Evolutionary conservation across 1,140 invertebrate species (phyloP).

Genomic region (Melanaphis sacchari): DNA sequence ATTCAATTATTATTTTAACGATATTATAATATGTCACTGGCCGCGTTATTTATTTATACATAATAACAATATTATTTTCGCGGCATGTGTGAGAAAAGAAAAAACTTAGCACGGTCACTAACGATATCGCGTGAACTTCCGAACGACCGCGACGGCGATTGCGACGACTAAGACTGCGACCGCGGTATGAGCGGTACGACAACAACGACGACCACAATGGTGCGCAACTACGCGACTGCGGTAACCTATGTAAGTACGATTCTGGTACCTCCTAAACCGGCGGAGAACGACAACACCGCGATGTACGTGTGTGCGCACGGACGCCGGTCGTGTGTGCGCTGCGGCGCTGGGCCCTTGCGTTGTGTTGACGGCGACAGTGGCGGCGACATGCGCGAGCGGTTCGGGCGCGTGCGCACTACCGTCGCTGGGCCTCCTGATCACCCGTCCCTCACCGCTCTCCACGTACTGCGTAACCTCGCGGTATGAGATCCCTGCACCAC

Average conservation of each 20-base stretch:
- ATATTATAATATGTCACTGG: background rate
- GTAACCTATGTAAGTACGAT: background rate
- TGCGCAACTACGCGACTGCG: constrained; percentile 8
- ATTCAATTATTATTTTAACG: background rate
- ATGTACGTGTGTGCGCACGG: constrained; percentile 9
- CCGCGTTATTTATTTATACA: background rate
- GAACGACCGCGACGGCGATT: background rate
- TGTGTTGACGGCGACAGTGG: constrained; percentile 14
- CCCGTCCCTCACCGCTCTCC: background rate
- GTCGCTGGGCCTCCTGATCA: background rate
- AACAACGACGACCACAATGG: background rate
- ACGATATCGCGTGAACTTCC: background rate
- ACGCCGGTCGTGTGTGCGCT: constrained; percentile 52
- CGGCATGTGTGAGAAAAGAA: background rate
- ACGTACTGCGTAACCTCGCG: background rate
- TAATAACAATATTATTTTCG: background rate
- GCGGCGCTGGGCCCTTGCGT: constrained; percentile 14
- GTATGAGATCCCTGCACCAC: background rate
- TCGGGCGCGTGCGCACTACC: background rate
- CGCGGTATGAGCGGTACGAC: background rate
- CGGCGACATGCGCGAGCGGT: constrained; percentile 14
- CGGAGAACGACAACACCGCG: background rate
- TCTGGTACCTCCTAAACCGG: background rate
- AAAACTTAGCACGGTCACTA: background rate
- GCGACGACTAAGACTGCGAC: background rate